Conservation (phyloP, 2,888 invertebrate genomes). For the Timandra comae region DNA sequence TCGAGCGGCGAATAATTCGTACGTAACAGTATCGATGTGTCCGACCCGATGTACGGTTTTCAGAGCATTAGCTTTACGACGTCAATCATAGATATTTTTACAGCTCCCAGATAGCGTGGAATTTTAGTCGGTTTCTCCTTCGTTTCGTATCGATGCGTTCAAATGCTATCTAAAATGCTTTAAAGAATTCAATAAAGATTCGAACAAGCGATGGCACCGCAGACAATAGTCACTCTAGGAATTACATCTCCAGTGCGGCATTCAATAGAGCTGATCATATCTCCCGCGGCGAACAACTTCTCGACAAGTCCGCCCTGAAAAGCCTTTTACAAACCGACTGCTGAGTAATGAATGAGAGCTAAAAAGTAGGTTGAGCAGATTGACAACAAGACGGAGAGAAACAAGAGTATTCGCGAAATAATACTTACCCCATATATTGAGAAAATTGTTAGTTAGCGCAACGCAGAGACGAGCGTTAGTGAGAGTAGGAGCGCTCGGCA, state of each 20-base stretch:
- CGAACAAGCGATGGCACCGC: conserved; percentile 8
- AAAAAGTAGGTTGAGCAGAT: conserved; percentile 25
- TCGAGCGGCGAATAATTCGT: conserved; percentile 30
- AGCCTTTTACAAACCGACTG: conserved; percentile 7
- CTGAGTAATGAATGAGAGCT: conserved; percentile 7
- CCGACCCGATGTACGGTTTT: conserved; percentile 27
- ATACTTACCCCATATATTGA: conserved; percentile 36
- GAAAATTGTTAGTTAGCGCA: conserved; percentile 34
- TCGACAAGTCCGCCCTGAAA: conserved; percentile 2
- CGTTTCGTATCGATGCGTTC: conserved; percentile 4
- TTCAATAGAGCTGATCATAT: conserved; percentile 8
- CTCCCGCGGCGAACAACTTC: conserved; percentile 1
- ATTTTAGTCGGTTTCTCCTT: conserved; percentile 1
- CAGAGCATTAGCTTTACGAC: conserved; percentile 31
- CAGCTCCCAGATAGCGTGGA: conserved; percentile 23
- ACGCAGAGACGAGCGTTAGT: conserved; percentile 34
- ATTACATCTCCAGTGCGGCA: conserved; percentile 9
- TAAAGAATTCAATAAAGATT: conserved; percentile 16
- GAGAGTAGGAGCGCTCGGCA: conserved; percentile 22
- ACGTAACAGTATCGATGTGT: conserved; percentile 26
- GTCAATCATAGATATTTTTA: conserved; percentile 50
- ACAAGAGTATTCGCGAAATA: conserved; percentile 23
- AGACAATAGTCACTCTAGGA: conserved; percentile 12
- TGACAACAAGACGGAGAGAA: conserved; percentile 14
- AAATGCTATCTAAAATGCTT: conserved; percentile 10